Evolutionary conservation across 2,888 invertebrate species (phyloP).

Genomic region (Hirtodrosophila confusa): DNA sequence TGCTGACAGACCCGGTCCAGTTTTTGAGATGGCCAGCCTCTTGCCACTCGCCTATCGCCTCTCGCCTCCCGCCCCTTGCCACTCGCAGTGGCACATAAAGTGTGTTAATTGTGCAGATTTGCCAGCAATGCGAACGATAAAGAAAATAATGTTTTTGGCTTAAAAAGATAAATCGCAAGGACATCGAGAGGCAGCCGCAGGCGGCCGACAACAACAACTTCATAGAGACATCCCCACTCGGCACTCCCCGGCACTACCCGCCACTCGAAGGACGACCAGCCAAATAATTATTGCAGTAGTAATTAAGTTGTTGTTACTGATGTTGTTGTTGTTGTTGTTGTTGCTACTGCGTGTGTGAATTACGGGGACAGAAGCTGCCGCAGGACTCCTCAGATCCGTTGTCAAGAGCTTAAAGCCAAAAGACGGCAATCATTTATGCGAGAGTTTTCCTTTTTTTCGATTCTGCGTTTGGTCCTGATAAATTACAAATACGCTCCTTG

Average conservation of each 20-base stretch:
- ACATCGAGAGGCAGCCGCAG: slow-evolving; percentile 49
- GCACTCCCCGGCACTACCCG: neutral
- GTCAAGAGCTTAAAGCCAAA: slow-evolving; percentile 43
- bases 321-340: neutral
- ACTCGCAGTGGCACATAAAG: slow-evolving; percentile 62
- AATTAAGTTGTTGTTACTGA: slow-evolving; percentile 46
- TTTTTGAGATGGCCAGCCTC: neutral
- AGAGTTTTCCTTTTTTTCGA: slow-evolving; percentile 4
- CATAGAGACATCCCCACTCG: slow-evolving; percentile 17
- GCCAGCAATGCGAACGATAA: slow-evolving; percentile 61
- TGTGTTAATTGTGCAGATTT: slow-evolving; percentile 76
- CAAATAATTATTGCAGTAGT: slow-evolving; percentile 61
- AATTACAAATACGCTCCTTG: slow-evolving; percentile 21
- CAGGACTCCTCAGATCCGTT: slow-evolving; percentile 12
- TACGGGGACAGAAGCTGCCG: neutral
- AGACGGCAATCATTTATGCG: slow-evolving; percentile 33
- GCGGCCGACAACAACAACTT: slow-evolving; percentile 41
- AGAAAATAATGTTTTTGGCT: slow-evolving; percentile 72
- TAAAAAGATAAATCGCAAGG: slow-evolving; percentile 75
- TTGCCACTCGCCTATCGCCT: neutral
- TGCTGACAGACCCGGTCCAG: slow-evolving; percentile 24
- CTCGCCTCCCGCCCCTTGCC: neutral
- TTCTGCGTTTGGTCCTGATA: slow-evolving; percentile 16
- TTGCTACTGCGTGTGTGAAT: neutral
- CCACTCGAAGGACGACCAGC: slow-evolving; percentile 6